Percentiles rank a stretch among this genome's conserved stretches.
Evolutionary conservation across 2,797 vertebrate genomes (phyloP).

Genomic region (Amphiprion clarkii): DNA sequence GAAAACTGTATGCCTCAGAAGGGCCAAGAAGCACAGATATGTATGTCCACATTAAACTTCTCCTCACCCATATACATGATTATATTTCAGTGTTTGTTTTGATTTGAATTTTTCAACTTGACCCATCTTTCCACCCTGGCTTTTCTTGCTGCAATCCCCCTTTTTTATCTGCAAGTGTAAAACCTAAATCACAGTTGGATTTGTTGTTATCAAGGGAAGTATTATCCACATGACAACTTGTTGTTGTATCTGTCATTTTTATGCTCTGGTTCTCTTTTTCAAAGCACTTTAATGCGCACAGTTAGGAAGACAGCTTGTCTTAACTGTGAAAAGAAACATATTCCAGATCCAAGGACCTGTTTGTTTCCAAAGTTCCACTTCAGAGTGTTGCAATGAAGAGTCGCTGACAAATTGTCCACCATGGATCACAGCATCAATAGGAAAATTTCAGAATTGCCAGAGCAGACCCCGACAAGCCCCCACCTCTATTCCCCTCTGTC

Average conservation of each 20-base stretch:
- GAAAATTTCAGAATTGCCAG: slow-evolving; percentile 2
- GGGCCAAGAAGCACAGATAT: too few species aligned
- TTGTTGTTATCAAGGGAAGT: too few species aligned
- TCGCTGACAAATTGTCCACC: neutral
- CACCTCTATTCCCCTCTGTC: slow-evolving; percentile 19
- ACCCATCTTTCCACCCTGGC: neutral
- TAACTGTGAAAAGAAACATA: neutral
- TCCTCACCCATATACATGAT: too few species aligned
- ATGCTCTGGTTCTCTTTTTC: neutral
- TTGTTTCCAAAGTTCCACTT: slow-evolving; percentile 3
- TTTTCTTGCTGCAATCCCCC: neutral
- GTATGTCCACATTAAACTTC: too few species aligned
- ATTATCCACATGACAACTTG: neutral
- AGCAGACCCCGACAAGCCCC: slow-evolving; percentile 5
- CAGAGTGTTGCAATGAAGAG: neutral
- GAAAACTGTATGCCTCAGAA: too few species aligned
- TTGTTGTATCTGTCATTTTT: neutral
- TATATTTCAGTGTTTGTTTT: too few species aligned
- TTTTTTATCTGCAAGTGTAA: neutral
- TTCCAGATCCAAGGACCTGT: neutral
- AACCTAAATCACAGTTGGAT: neutral
- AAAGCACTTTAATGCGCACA: neutral
- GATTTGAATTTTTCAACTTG: neutral
- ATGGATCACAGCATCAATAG: slow-evolving; percentile 10
- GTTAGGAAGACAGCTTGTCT: neutral